Conservation (phyloP, 2,888 invertebrate species). For the Rapana venosa region DNA sequence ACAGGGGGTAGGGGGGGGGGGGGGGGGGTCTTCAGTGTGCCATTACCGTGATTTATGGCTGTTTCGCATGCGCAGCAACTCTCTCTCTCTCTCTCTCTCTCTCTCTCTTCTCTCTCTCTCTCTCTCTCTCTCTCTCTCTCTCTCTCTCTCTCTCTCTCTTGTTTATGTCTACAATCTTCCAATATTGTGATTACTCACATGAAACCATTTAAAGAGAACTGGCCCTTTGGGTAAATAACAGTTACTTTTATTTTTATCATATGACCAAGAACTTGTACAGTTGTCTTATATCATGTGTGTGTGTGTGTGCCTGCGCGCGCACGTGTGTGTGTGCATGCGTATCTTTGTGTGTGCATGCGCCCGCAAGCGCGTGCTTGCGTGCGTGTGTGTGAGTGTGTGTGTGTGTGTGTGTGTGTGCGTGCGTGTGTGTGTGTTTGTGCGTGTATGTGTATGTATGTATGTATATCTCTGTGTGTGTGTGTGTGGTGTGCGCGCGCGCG, state of each 20-base stretch:
- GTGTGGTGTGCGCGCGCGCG: no score
- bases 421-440: no score
- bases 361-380: background rate
- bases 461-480: no score
- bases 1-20: no score
- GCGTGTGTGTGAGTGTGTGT: slow-evolving; percentile 24
- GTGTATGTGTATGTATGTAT: no score
- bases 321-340: background rate
- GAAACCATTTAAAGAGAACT: no score
- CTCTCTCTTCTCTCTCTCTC: background rate
- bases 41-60: no score
- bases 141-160: background rate
- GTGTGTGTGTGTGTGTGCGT: background rate
- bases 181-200: no score
- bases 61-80: no score
- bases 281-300: background rate
- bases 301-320: background rate
- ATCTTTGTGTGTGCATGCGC: background rate
- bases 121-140: background rate
- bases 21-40: background rate
- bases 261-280: background rate
- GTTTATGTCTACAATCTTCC: background rate
- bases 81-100: background rate
- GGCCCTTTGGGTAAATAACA: no score
- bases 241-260: no score